These are phyloP conservation scores for Amia ocellicauda DNA, from an alignment of 2,113 vertebrate species.

Conservation along the genomic window DNA sequence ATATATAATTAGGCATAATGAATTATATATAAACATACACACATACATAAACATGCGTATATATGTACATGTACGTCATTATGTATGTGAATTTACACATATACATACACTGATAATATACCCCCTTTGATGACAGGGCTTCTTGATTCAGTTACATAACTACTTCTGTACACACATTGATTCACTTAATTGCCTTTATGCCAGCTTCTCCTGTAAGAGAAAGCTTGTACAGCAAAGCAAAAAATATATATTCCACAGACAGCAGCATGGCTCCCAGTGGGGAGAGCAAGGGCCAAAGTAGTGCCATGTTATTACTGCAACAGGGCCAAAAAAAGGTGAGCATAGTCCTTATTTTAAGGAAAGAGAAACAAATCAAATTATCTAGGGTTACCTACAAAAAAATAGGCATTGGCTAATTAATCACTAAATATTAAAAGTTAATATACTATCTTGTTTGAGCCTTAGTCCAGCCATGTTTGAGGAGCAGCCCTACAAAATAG, in stretches of 20 bases:
- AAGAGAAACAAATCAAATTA: too few species aligned
- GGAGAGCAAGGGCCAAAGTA: neutral
- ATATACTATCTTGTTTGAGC: conserved; percentile 30
- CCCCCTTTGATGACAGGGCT: neutral
- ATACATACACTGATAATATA: too few species aligned
- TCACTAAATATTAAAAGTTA: conserved; percentile 44
- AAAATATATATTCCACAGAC: conserved; percentile 12
- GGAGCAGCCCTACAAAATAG: neutral
- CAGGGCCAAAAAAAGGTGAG: too few species aligned
- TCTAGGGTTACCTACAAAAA: conserved; percentile 35
- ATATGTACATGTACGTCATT: too few species aligned
- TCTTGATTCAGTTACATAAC: conserved; percentile 10
- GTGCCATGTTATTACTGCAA: neutral
- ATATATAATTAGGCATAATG: too few species aligned
- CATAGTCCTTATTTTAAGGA: too few species aligned
- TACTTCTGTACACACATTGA: neutral
- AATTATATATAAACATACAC: too few species aligned
- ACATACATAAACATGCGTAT: too few species aligned
- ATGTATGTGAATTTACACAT: too few species aligned
- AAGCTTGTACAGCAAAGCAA: conserved; percentile 8
- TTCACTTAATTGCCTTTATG: neutral
- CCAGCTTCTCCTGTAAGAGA: neutral
- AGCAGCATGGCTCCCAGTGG: neutral
- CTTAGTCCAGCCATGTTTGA: neutral
- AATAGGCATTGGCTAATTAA: conserved; percentile 42